These are phyloP conservation scores for Synanthedon formicaeformis DNA, from an alignment of 2,888 invertebrate genomes.

Conservation along the genomic window DNA sequence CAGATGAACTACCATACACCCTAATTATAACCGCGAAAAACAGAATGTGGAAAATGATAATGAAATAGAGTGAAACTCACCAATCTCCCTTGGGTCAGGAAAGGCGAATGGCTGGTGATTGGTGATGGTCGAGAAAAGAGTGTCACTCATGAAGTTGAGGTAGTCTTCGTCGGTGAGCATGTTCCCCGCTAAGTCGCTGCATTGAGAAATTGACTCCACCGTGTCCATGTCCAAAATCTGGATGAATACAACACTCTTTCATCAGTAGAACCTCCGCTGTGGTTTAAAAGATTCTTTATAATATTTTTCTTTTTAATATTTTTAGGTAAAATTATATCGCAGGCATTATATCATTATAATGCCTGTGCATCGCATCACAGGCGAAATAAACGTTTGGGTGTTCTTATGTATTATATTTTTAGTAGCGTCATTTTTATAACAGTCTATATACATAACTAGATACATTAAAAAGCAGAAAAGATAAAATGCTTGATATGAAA, in stretches of 20 bases:
- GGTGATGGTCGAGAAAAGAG: conserved; percentile 87
- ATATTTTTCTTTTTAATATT: no score
- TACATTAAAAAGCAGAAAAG: neutral
- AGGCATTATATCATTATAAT: no score
- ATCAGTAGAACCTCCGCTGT: neutral
- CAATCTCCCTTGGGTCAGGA: conserved; percentile 96
- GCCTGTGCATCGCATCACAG: no score
- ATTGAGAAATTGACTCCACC: conserved; percentile 77
- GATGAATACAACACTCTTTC: neutral
- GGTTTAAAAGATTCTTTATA: neutral
- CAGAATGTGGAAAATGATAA: neutral
- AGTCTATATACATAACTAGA: neutral
- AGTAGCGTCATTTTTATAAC: no score
- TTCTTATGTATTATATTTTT: no score
- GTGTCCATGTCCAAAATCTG: conserved; percentile 81
- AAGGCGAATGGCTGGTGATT: conserved; percentile 93
- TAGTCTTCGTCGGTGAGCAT: conserved; percentile 89
- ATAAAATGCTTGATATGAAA: neutral
- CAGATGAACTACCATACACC: no score
- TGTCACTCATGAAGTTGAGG: conserved; percentile 90
- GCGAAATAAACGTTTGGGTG: no score
- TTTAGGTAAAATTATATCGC: no score
- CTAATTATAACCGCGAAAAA: no score
- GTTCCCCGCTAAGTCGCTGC: conserved; percentile 74
- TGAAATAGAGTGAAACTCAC: conserved; percentile 61